Evolutionary conservation across 2,888 invertebrate species (phyloP).

Genomic region (Antheraea yamamai): DNA sequence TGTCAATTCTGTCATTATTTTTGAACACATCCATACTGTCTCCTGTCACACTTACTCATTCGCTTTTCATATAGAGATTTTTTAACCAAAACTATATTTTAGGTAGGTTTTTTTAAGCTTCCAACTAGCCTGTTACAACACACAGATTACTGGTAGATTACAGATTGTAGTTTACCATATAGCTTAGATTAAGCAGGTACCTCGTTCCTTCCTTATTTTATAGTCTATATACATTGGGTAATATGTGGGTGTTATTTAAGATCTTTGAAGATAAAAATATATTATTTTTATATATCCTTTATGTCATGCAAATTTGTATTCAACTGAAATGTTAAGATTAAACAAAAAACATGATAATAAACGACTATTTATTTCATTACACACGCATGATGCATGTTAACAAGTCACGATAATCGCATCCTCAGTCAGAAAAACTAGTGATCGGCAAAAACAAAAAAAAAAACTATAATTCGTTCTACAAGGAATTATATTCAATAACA

Average conservation of each 20-base stretch:
- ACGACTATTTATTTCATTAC: constrained; percentile 28
- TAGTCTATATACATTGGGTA: background rate
- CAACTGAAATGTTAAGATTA: background rate
- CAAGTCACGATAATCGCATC: constrained; percentile 30
- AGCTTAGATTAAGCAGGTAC: too few relatives aligned
- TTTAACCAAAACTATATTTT: too few relatives aligned
- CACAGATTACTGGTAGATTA: too few relatives aligned
- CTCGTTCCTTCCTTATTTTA: background rate
- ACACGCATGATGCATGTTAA: constrained; percentile 23
- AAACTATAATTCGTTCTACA: background rate
- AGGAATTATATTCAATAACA: background rate
- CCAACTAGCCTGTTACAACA: too few relatives aligned
- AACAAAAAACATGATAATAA: constrained; percentile 6
- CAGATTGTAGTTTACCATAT: too few relatives aligned
- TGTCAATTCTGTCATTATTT: too few relatives aligned
- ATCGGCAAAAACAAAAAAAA: background rate
- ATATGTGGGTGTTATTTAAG: background rate
- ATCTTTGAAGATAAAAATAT: background rate
- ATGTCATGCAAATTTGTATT: constrained; percentile 4
- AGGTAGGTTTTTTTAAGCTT: too few relatives aligned
- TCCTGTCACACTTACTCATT: too few relatives aligned
- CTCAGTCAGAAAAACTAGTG: constrained; percentile 20
- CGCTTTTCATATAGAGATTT: too few relatives aligned
- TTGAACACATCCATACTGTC: too few relatives aligned
- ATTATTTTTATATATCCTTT: background rate